These are phyloP conservation scores for Dyspetes luteomarginatus DNA, from an alignment of 2,888 invertebrate genomes.

Conservation along the genomic window DNA sequence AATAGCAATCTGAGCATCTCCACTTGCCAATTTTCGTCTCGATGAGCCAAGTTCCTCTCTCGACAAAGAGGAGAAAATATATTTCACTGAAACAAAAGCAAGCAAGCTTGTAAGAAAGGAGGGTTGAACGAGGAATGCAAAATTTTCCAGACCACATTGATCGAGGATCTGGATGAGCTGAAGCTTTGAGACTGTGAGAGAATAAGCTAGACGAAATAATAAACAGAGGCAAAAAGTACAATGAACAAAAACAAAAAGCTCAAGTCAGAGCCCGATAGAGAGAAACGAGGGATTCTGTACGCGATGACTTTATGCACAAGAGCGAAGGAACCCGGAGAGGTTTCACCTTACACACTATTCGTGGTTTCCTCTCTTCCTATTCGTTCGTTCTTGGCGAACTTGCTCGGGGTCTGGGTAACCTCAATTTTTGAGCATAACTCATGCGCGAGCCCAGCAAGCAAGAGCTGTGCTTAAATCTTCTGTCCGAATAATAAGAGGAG, in stretches of 20 bases:
- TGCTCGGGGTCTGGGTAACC: constrained; percentile 69
- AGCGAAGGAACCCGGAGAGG: constrained; percentile 17
- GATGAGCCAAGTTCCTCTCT: constrained; percentile 66
- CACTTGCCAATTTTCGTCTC: too few species aligned
- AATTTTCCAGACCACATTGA: constrained; percentile 24
- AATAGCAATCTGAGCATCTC: too few species aligned
- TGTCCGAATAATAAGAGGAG: constrained; percentile 80
- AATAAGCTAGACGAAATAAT: constrained; percentile 28
- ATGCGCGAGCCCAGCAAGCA: constrained; percentile 72
- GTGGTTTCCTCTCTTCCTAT: not conserved
- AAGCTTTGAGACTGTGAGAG: constrained; percentile 47
- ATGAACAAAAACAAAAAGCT: constrained; percentile 13
- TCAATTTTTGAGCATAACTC: constrained; percentile 80
- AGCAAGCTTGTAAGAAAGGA: constrained; percentile 52
- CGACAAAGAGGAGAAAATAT: constrained; percentile 74
- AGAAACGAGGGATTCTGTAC: not conserved
- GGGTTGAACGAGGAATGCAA: constrained; percentile 14
- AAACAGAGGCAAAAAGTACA: constrained; percentile 9
- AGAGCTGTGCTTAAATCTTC: constrained; percentile 77
- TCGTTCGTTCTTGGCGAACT: constrained; percentile 47
- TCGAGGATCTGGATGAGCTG: too few species aligned
- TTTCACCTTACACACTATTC: constrained; percentile 10
- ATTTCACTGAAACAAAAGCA: constrained; percentile 76
- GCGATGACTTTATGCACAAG: constrained; percentile 34
- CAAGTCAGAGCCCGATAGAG: not conserved